Evolutionary conservation across 2,113 vertebrate genomes (phyloP).

Genomic region (Chascanopsetta lugubris): DNA sequence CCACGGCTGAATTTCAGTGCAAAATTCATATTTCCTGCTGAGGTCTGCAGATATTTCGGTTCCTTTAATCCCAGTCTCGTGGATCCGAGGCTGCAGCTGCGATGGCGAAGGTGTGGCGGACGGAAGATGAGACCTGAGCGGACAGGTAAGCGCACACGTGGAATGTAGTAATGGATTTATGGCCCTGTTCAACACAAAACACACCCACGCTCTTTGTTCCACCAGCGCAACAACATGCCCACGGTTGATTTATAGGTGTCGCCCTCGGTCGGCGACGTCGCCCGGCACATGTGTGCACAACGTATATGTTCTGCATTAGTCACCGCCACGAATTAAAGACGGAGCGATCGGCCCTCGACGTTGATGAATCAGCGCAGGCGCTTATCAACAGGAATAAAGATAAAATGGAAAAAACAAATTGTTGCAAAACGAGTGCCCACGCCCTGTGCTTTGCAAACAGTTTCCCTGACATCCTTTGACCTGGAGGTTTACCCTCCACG

Average conservation of each 20-base stretch:
- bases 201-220: constrained; percentile 50
- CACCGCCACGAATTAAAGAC: constrained; percentile 33
- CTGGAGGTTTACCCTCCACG: constrained; percentile 58
- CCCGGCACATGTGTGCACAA: constrained; percentile 19
- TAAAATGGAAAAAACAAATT: constrained; percentile 59
- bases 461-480: constrained; percentile 58
- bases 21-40: not conserved
- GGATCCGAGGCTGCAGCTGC: constrained; percentile 15
- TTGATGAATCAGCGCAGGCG: constrained; percentile 60
- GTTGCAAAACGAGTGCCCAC: constrained; percentile 53
- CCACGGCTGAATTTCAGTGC: not conserved
- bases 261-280: constrained; percentile 18
- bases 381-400: constrained; percentile 69
- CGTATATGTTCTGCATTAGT: constrained; percentile 35
- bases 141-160: constrained; percentile 62
- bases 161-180: constrained; percentile 73
- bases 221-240: constrained; percentile 49
- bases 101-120: constrained; percentile 49
- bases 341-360: constrained; percentile 25
- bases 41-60: not conserved
- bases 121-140: constrained; percentile 52
- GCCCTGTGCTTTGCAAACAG: constrained; percentile 69
- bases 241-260: constrained; percentile 53
- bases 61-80: not conserved
- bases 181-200: constrained; percentile 54